Base-by-base conservation (phyloP, 2,888 invertebrate genomes). In the Pseudanteris insignis region DNA sequence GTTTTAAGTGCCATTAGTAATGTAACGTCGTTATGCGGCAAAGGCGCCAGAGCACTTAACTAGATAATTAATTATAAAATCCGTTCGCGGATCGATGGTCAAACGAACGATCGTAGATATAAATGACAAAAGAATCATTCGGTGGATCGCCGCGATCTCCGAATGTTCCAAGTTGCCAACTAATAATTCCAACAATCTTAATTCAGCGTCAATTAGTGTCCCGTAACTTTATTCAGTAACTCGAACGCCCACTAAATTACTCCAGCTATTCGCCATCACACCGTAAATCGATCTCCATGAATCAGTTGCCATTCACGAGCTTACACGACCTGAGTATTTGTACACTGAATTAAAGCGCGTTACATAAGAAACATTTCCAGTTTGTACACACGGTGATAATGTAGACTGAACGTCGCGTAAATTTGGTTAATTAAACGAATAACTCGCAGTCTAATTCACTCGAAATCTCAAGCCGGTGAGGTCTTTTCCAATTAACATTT, bases 151-250 rank as follows among this genome's bases (percentile, higher is more conserved):
- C 13, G 30, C 12, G 34, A 12, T 24, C 11, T 25, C 3, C 21
- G 36, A 11, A 57, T 37, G 41, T 36, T 41, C 24, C n/a, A 21
- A 26, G n/a, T 51, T 46, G 44, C 37, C 58, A 51, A 44, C 38
- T 38, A 50, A 51, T 58, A 58, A 58, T 58, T 58, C 33, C 40
- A 60, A 60, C 59, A 53, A 60, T 53, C 59, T 60, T 60, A 58
- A 58, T 58, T 51, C 59, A 36, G 59, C 59, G 53, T 60, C 59
- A 60, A 60, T 60, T 60, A 60, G 53, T 47, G 59, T 60, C 63
- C 41, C 54, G 48, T 44, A 44, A 61, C 40, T 67, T 71, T 69
- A 68, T 71, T 73, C 71, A 73, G 66, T 69, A 70, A 70, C 69
- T 69, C 64, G 50, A 59, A 59, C 51, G 51, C 29, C 50, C 51